These are phyloP conservation scores for Creontiades dilutus DNA, from an alignment of 2,888 invertebrate species.

Conservation along the genomic window DNA sequence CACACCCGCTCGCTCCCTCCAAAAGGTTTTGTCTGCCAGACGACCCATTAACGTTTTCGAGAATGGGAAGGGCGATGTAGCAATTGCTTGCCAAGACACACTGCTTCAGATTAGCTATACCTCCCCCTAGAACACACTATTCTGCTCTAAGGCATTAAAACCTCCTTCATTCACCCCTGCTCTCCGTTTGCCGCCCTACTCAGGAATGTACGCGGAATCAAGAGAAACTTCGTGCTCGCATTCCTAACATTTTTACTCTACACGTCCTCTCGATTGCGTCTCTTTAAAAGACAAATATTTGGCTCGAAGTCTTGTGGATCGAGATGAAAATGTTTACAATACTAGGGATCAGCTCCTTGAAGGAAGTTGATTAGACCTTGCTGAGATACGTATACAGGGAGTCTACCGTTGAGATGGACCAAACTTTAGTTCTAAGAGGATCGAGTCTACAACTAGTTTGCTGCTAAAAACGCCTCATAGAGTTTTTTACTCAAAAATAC, in stretches of 20 bases:
- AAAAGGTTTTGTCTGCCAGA: constrained; percentile 70
- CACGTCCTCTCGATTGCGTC: neutral
- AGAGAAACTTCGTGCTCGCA: constrained; percentile 4
- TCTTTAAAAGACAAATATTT: neutral
- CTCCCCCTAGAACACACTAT: constrained; percentile 61
- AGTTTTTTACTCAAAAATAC: no score
- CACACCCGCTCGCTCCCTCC: constrained; percentile 68
- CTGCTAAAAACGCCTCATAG: no score
- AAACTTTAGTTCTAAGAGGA: no score
- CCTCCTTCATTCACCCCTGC: constrained; percentile 8
- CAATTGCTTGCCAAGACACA: constrained; percentile 70
- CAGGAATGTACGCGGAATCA: constrained; percentile 19
- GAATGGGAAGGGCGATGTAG: constrained; percentile 25
- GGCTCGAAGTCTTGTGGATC: no score
- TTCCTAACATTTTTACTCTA: constrained; percentile 29
- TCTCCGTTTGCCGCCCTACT: neutral
- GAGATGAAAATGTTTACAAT: no score
- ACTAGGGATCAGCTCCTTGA: no score
- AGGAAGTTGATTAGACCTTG: no score
- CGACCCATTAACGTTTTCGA: constrained; percentile 68
- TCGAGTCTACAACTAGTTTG: no score
- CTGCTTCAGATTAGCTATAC: constrained; percentile 67
- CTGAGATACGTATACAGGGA: no score
- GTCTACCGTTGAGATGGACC: no score
- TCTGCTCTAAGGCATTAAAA: constrained; percentile 57